Evolutionary conservation across 2,113 vertebrate species (phyloP).

Genomic region (Cinclus mexicanus): DNA sequence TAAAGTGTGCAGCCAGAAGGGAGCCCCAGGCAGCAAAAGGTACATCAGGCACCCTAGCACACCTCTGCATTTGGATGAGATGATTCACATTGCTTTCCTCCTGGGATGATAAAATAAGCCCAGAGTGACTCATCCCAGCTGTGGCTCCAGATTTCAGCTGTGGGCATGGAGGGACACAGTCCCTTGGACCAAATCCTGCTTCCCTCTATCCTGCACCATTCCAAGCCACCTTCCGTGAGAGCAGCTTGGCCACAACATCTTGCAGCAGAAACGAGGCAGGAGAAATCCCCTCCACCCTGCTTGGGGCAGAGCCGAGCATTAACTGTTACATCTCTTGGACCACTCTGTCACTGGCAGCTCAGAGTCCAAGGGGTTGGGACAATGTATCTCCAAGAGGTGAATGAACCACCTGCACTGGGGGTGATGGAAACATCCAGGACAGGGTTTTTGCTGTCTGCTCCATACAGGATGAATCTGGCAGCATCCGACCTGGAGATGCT

Average conservation of each 20-base stretch:
- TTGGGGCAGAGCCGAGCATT: neutral
- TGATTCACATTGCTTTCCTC: neutral
- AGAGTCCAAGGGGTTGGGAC: accelerated
- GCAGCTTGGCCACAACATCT: neutral
- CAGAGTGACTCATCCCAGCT: neutral
- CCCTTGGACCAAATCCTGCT: neutral
- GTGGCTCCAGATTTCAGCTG: neutral
- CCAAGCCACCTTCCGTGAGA: neutral
- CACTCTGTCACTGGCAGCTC: neutral
- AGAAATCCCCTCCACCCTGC: neutral
- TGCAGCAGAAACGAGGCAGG: neutral
- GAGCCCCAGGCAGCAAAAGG: neutral
- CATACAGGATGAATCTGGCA: neutral
- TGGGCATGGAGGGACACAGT: neutral
- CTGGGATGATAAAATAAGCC: neutral
- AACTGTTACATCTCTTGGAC: accelerated
- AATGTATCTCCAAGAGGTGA: neutral
- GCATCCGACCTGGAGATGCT: neutral
- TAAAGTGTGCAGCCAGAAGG: neutral
- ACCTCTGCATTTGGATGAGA: neutral
- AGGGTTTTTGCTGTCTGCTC: accelerated
- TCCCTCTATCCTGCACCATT: neutral
- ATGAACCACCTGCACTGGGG: neutral
- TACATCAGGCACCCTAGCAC: neutral
- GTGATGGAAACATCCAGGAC: neutral